Evolutionary conservation across 2,113 vertebrate genomes (phyloP).

Genomic region (Echinops telfairi): DNA sequence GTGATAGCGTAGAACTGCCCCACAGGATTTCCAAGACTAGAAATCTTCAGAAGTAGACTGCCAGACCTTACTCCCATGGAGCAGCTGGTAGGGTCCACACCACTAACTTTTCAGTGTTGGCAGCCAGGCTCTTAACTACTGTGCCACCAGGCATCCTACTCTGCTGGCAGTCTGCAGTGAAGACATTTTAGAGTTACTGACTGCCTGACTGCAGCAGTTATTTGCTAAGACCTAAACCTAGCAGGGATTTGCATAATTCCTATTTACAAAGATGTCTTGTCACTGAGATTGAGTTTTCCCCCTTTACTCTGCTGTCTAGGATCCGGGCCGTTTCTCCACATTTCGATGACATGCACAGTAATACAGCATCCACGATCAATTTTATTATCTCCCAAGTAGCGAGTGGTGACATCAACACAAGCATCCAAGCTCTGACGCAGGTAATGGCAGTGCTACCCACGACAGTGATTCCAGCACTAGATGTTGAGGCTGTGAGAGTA

Average conservation of each 20-base stretch:
- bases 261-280: conserved; percentile 11
- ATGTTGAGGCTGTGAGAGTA: conserved; percentile 55
- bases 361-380: conserved; percentile 98
- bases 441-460: conserved; percentile 83
- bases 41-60: background rate
- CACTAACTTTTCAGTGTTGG: background rate
- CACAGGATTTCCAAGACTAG: background rate
- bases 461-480: background rate
- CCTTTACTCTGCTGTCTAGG: conserved; percentile 86
- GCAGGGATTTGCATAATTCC: conserved; percentile 34
- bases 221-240: conserved; percentile 17
- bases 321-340: conserved; percentile 95
- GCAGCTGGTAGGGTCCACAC: background rate
- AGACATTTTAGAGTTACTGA: background rate
- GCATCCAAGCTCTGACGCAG: conserved; percentile 98
- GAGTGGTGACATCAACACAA: conserved; percentile 97
- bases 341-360: conserved; percentile 98
- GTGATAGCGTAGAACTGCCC: background rate
- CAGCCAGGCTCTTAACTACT: background rate
- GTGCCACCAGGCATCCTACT: background rate
- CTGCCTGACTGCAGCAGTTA: background rate
- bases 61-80: background rate
- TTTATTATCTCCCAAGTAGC: conserved; percentile 99
- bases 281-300: conserved; percentile 51
- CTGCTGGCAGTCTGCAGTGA: background rate